Evolutionary conservation across 2,113 vertebrate species (phyloP).

Genomic region (Orthonyx spaldingii): DNA sequence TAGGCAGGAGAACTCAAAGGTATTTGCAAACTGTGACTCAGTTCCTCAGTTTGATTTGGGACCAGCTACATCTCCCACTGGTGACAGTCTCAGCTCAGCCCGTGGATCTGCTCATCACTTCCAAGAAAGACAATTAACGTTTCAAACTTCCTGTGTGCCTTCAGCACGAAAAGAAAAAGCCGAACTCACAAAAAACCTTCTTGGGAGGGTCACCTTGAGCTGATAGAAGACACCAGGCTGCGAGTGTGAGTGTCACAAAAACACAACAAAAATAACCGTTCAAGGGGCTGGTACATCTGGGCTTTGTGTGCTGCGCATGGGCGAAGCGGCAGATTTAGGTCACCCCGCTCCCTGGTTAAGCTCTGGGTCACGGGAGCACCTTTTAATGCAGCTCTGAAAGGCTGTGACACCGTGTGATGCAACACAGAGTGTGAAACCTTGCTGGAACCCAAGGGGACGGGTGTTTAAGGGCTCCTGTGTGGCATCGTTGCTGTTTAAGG

Average conservation of each 20-base stretch:
- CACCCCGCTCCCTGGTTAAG: background rate
- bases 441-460: fast-evolving
- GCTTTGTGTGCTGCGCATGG: background rate
- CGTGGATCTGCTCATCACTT: background rate
- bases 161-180: background rate
- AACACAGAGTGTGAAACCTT: background rate
- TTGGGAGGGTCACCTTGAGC: background rate
- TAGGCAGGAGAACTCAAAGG: background rate
- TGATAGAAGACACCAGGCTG: background rate
- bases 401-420: background rate
- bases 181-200: background rate
- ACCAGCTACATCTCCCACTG: background rate
- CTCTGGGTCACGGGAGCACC: background rate
- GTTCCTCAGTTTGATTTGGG: background rate
- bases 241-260: background rate
- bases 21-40: background rate
- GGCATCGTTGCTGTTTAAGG: background rate
- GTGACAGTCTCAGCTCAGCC: background rate
- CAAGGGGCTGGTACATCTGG: background rate
- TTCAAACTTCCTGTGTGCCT: background rate
- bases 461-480: background rate
- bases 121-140: background rate
- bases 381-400: background rate
- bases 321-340: slow-evolving; percentile 53
- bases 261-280: background rate